Conservation (phyloP, 1,140 invertebrate species). For the Trichonephila inaurata region DNA sequence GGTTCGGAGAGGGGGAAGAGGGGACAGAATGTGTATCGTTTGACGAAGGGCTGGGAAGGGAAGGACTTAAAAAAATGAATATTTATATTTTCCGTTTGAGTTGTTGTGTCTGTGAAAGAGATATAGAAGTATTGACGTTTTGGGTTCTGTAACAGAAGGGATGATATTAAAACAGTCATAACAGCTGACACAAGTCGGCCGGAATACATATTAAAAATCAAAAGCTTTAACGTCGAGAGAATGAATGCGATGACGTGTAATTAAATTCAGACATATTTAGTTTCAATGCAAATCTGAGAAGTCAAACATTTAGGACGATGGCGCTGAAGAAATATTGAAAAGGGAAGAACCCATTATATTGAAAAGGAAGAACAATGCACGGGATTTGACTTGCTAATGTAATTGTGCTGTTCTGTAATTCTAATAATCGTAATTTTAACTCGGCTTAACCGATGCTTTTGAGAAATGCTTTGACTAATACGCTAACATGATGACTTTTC, state of each 20-base stretch:
- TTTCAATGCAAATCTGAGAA: conserved; percentile 15
- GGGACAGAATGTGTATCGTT: too few species aligned
- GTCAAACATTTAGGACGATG: not conserved
- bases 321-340: not conserved
- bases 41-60: too few species aligned
- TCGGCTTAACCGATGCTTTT: not conserved
- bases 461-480: too few species aligned
- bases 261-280: not conserved
- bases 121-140: conserved; percentile 5
- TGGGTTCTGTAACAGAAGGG: not conserved
- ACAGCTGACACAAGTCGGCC: conserved; percentile 14
- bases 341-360: not conserved
- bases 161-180: conserved; percentile 11
- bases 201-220: conserved; percentile 32
- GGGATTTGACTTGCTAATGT: not conserved
- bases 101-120: conserved; percentile 27
- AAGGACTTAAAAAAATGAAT: not conserved
- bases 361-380: not conserved
- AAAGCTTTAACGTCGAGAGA: not conserved
- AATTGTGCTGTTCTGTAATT: not conserved
- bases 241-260: conserved; percentile 19
- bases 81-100: conserved; percentile 32
- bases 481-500: too few species aligned
- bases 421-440: not conserved
- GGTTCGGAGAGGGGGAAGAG: not conserved